Percentiles rank a stretch among this genome's conserved stretches.
These are phyloP conservation scores for Labrus mixtus DNA, from an alignment of 2,113 vertebrate species.

Conservation along the genomic window DNA sequence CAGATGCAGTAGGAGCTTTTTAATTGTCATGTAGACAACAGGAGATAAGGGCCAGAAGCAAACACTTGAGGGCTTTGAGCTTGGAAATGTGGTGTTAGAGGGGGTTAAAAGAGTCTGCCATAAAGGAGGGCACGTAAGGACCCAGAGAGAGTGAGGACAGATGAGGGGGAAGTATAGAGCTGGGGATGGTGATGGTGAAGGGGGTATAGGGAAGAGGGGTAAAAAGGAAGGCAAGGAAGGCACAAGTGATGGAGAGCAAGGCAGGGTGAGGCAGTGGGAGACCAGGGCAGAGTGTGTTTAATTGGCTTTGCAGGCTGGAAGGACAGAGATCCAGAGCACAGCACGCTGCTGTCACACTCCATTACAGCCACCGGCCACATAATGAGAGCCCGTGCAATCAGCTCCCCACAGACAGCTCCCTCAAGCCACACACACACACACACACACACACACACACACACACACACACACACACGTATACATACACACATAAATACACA, in stretches of 20 bases:
- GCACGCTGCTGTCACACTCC: conserved; percentile 94
- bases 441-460: conserved; percentile 36
- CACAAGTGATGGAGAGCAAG: conserved; percentile 57
- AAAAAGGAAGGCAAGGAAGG: conserved; percentile 37
- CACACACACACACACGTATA: conserved; percentile 35
- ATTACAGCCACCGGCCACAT: conserved; percentile 91
- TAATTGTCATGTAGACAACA: conserved; percentile 58
- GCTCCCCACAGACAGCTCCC: conserved; percentile 86
- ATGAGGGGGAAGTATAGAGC: conserved; percentile 30
- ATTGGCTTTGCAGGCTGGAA: conserved; percentile 92
- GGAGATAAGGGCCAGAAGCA: conserved; percentile 54
- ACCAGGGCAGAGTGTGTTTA: conserved; percentile 76
- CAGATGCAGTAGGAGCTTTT: conserved; percentile 43
- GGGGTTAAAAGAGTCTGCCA: conserved; percentile 33
- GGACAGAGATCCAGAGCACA: conserved; percentile 88
- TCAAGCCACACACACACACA: conserved; percentile 62
- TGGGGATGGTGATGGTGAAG: background rate
- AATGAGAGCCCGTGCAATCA: conserved; percentile 91
- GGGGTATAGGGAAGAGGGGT: background rate
- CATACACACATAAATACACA: conserved; percentile 21
- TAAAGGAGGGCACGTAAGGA: conserved; percentile 17
- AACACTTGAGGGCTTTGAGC: conserved; percentile 39
- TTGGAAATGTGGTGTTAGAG: conserved; percentile 19
- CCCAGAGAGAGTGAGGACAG: conserved; percentile 18
- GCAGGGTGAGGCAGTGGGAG: conserved; percentile 53